These are phyloP conservation scores for Grallaria varia DNA, from an alignment of 2,113 vertebrate genomes.

Conservation along the genomic window DNA sequence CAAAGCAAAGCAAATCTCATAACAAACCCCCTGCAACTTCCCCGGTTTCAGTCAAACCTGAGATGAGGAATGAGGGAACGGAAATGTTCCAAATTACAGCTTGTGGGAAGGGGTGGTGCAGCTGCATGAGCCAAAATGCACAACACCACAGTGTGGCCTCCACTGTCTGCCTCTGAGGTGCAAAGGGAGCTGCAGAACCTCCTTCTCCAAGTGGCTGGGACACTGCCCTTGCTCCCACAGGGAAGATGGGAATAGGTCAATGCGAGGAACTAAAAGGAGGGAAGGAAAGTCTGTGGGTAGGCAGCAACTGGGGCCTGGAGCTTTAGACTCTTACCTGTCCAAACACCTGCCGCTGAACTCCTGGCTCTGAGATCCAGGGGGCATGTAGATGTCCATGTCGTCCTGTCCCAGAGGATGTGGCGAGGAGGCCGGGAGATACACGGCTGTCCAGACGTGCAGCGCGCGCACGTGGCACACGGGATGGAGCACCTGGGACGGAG, in stretches of 20 bases:
- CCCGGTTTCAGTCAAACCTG: background rate
- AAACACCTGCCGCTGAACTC: constrained; percentile 89
- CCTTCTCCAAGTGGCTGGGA: background rate
- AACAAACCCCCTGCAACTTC: background rate
- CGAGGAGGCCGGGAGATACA: constrained; percentile 94
- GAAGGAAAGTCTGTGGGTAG: background rate
- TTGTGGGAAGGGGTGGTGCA: background rate
- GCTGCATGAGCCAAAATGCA: background rate
- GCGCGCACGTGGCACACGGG: constrained; percentile 97
- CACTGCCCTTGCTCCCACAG: background rate
- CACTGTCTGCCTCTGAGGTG: background rate
- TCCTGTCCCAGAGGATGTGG: constrained; percentile 92
- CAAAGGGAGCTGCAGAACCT: background rate
- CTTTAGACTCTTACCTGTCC: constrained; percentile 82
- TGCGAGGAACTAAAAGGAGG: background rate
- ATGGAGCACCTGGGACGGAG: constrained; percentile 87
- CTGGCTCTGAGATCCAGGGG: constrained; percentile 82
- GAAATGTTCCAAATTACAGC: background rate
- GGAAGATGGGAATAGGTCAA: background rate
- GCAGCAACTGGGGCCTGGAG: background rate
- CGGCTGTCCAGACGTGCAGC: constrained; percentile 92
- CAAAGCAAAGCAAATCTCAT: background rate
- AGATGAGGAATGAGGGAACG: background rate
- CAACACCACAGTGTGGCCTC: background rate
- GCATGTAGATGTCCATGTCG: constrained; percentile 89